A percentile compares a stretch with the other conserved stretches of the same genome.
These are phyloP conservation scores for Ceratina calcarata DNA, from an alignment of 1,140 invertebrate species.

Conservation along the genomic window DNA sequence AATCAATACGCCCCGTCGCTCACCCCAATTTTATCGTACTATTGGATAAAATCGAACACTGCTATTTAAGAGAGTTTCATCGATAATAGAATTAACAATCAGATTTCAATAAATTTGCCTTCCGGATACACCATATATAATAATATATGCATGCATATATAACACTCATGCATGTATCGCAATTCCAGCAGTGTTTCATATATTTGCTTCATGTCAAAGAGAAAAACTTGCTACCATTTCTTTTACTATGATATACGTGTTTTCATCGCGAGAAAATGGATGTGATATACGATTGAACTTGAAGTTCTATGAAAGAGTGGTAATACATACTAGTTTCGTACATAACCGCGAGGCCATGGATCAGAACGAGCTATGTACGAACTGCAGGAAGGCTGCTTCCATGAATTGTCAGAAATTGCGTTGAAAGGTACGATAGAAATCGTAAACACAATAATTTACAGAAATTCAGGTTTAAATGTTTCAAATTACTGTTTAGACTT, in stretches of 20 bases:
- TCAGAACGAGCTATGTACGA: neutral
- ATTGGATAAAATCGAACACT: no score
- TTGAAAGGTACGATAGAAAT: no score
- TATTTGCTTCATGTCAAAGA: neutral
- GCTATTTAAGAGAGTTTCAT: no score
- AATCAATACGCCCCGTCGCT: neutral
- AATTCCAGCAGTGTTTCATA: neutral
- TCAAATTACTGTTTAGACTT: no score
- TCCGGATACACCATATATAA: no score
- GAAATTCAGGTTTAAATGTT: no score
- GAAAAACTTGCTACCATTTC: neutral
- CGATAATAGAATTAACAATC: no score
- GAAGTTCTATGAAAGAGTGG: conserved; percentile 8
- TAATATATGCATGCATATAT: no score
- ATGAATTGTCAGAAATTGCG: neutral
- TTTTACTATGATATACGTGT: neutral
- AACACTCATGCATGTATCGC: no score
- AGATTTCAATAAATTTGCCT: no score
- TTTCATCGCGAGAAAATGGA: neutral
- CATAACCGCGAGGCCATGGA: neutral
- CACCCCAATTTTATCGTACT: no score
- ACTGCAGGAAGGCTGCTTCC: neutral
- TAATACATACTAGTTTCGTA: conserved; percentile 8
- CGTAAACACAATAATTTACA: no score
- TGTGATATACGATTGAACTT: conserved; percentile 28